phyloP scores from a whole-genome alignment of 2,797 vertebrate species.

The Onychomys torridus region DNA sequence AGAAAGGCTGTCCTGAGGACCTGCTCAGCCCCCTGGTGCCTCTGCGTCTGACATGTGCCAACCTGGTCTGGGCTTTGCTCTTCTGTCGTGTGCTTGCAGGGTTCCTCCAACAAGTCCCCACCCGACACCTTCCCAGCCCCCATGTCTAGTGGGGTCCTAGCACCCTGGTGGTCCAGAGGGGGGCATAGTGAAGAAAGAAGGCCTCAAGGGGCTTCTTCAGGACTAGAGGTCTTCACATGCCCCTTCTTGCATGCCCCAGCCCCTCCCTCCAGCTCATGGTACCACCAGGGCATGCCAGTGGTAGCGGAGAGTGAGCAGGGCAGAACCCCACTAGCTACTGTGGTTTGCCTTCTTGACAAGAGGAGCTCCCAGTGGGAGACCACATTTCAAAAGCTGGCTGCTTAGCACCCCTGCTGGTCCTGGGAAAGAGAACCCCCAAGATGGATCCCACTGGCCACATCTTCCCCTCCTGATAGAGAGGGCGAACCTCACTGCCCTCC shows the following conservation, averaged over 20 bases:
- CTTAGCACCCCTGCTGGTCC: too few relatives aligned
- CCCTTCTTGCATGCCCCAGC: not conserved
- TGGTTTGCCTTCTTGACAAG: not conserved
- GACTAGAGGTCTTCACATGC: not conserved
- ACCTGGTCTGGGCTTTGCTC: not conserved
- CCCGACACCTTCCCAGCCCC: not conserved
- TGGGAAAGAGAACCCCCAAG: not conserved
- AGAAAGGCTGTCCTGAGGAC: not conserved
- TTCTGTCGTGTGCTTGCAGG: rapidly evolving
- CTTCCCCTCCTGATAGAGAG: rapidly evolving
- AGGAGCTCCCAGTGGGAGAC: not conserved
- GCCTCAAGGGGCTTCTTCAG: rapidly evolving
- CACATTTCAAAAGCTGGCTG: not conserved
- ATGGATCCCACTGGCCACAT: not conserved
- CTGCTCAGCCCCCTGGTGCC: not conserved
- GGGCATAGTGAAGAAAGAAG: not conserved
- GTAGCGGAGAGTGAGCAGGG: not conserved
- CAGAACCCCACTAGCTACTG: rapidly evolving
- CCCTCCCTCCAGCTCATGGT: too few relatives aligned
- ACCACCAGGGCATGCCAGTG: too few relatives aligned
- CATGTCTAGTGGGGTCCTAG: not conserved
- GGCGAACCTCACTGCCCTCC: too few relatives aligned
- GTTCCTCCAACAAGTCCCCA: not conserved
- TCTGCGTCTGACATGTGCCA: not conserved
- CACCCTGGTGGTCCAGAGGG: not conserved